A percentile compares a stretch with the other conserved stretches of the same genome.
phyloP scores from a whole-genome alignment of 2,888 invertebrate genomes.

The Stenodera caucasica region DNA sequence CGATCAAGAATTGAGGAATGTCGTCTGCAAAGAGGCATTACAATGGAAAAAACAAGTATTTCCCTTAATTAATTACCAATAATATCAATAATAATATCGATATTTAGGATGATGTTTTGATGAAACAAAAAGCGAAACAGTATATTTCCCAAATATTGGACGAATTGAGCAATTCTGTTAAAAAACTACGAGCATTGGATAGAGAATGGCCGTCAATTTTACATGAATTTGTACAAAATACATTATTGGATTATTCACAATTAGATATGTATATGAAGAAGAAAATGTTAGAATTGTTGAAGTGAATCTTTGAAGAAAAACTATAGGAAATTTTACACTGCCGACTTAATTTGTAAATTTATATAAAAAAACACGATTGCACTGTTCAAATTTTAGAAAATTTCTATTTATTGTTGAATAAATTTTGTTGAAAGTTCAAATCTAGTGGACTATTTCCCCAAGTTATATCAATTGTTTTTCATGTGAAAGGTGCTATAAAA shows the following conservation, averaged over 20 bases:
- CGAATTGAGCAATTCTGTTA: constrained; percentile 74
- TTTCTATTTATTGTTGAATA: constrained; percentile 22
- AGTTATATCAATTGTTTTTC: too few species aligned
- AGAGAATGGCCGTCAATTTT: constrained; percentile 77
- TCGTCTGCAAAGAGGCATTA: constrained; percentile 84
- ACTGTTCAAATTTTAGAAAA: constrained; percentile 20
- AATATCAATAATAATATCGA: not conserved
- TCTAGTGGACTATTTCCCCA: too few species aligned
- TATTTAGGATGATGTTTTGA: constrained; percentile 69
- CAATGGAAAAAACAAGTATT: constrained; percentile 71
- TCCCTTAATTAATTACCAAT: constrained; percentile 2
- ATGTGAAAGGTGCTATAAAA: too few species aligned
- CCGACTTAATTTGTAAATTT: constrained; percentile 15
- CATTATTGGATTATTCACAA: constrained; percentile 78
- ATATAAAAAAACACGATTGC: constrained; percentile 5
- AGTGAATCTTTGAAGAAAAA: constrained; percentile 33
- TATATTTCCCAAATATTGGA: constrained; percentile 72
- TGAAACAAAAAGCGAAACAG: constrained; percentile 74
- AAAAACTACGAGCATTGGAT: constrained; percentile 74
- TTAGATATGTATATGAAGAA: constrained; percentile 78
- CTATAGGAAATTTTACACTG: constrained; percentile 24
- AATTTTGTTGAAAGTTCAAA: constrained; percentile 14
- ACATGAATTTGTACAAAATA: constrained; percentile 75
- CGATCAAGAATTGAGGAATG: constrained; percentile 76
- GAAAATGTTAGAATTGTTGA: constrained; percentile 61